These are phyloP conservation scores for Macroglossus sobrinus DNA, from an alignment of 2,113 vertebrate species.

Conservation along the genomic window DNA sequence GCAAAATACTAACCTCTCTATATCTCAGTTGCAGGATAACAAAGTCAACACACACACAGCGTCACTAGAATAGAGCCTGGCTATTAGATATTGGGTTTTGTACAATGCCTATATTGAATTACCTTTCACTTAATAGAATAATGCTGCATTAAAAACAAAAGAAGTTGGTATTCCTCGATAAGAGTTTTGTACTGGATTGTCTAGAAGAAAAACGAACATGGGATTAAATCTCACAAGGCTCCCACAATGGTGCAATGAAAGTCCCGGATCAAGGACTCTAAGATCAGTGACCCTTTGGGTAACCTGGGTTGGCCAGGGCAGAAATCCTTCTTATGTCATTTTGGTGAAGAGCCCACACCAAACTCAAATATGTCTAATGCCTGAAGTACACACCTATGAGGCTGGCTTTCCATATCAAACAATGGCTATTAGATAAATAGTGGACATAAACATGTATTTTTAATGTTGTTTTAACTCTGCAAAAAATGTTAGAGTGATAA, in stretches of 20 bases:
- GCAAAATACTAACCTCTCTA: background rate
- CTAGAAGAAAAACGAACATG: background rate
- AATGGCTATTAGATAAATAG: background rate
- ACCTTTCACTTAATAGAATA: background rate
- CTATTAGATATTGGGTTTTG: background rate
- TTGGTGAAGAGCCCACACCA: background rate
- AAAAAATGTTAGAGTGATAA: background rate
- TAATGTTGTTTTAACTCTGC: background rate
- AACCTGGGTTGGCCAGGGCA: background rate
- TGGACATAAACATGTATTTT: background rate
- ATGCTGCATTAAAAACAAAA: background rate
- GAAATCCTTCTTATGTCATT: no score
- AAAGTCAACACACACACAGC: background rate
- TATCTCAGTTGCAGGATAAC: background rate
- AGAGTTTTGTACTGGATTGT: background rate
- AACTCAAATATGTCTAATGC: background rate
- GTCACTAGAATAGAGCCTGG: background rate
- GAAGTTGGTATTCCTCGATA: background rate
- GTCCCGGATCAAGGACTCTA: background rate
- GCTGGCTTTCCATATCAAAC: background rate
- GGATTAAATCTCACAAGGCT: background rate
- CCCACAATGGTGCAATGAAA: background rate
- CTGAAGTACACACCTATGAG: accelerated
- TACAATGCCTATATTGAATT: background rate
- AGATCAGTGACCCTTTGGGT: background rate